Evolutionary conservation across 2,113 vertebrate genomes (phyloP).

Genomic region (Rhinopomastus cyanomelas): DNA sequence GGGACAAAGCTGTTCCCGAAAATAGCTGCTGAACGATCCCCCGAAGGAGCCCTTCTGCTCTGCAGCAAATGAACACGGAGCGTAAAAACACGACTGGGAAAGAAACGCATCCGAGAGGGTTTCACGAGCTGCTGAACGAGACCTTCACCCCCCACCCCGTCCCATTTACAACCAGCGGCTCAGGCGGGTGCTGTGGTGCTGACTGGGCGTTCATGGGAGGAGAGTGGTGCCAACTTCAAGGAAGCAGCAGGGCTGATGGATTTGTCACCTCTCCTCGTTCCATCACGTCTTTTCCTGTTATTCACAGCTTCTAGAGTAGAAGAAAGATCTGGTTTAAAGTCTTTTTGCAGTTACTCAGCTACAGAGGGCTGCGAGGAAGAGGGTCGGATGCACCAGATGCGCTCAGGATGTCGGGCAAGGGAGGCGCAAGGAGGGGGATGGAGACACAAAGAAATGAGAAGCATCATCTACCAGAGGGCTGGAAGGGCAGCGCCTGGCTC

Average conservation of each 20-base stretch:
- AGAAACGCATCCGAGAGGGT: background rate
- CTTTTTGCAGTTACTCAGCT: background rate
- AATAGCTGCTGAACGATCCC: background rate
- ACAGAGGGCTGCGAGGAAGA: background rate
- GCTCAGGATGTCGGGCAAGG: background rate
- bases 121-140: background rate
- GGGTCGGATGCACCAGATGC: background rate
- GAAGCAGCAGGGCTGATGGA: background rate
- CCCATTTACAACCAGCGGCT: background rate
- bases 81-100: accelerated
- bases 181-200: background rate
- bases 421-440: background rate
- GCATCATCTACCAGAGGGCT: background rate
- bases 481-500: background rate
- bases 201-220: background rate
- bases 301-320: too few relatives aligned
- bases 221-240: background rate
- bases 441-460: background rate
- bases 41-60: background rate
- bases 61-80: background rate
- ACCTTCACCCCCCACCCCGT: background rate
- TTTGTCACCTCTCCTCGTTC: background rate
- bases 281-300: too few relatives aligned
- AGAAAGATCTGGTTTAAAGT: too few relatives aligned
- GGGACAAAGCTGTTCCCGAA: background rate